phyloP scores from a whole-genome alignment of 2,113 vertebrate species.

The Copsychus sechellarum region DNA sequence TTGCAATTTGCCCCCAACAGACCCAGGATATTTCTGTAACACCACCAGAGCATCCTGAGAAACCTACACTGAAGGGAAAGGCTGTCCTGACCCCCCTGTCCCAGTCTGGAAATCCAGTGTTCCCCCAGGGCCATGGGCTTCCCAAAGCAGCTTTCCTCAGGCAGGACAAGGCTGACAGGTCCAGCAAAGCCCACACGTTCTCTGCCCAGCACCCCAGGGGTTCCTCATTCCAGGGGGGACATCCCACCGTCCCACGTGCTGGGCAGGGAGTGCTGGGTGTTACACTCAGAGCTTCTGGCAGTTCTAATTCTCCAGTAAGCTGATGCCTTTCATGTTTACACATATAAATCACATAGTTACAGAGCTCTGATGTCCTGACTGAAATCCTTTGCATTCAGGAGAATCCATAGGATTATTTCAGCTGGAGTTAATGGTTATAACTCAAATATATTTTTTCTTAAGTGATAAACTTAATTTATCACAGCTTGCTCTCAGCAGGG shows the following conservation, averaged over 20 bases:
- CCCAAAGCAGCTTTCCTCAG: background rate
- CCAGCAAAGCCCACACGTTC: accelerated
- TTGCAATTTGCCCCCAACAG: background rate
- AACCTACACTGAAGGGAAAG: background rate
- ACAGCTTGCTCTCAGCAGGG: background rate
- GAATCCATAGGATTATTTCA: background rate
- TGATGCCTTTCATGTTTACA: background rate
- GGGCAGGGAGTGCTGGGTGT: accelerated
- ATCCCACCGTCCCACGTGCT: accelerated
- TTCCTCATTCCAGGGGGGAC: accelerated
- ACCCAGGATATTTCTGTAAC: too few species aligned
- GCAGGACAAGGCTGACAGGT: background rate
- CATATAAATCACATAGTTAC: accelerated
- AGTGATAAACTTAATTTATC: background rate
- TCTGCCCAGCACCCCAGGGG: too few species aligned
- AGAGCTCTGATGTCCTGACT: background rate
- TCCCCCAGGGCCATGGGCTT: accelerated
- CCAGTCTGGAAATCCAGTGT: background rate
- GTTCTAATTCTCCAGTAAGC: background rate
- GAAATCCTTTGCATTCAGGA: background rate
- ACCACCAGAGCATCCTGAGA: background rate
- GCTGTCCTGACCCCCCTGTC: background rate
- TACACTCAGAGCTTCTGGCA: background rate
- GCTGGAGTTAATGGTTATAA: background rate
- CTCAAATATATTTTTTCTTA: background rate